Percentiles rank a stretch among this genome's conserved stretches.
These are phyloP conservation scores for Bryconaethiops microstoma DNA, from an alignment of 2,797 vertebrate species.

Conservation along the genomic window DNA sequence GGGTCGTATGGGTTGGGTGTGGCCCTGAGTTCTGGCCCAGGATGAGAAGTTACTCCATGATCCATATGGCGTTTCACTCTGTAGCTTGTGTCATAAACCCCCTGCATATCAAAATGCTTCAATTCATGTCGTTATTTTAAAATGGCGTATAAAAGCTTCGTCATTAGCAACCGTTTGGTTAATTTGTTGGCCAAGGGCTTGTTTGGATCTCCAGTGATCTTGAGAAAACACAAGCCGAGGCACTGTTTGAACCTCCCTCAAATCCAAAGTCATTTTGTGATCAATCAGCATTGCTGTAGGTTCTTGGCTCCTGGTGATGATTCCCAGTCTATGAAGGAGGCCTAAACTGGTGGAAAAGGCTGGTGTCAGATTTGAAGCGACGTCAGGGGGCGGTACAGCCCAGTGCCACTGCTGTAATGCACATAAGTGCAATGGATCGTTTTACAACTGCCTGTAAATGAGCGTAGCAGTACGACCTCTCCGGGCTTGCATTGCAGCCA, in stretches of 20 bases:
- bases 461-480: neutral
- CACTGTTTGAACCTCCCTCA: neutral
- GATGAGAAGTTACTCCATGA: slow-evolving; percentile 3
- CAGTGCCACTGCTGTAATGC: slow-evolving; percentile 7
- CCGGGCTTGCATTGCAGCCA: neutral
- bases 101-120: neutral
- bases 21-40: slow-evolving; percentile 2
- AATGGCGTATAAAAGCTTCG: neutral
- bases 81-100: slow-evolving; percentile 30
- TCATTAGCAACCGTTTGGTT: neutral
- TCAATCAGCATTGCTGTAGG: neutral
- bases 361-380: neutral
- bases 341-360: neutral
- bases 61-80: slow-evolving; percentile 29
- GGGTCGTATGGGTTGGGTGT: neutral
- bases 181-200: neutral
- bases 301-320: neutral
- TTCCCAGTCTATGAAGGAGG: neutral
- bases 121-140: neutral
- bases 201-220: neutral
- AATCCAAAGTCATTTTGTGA: neutral
- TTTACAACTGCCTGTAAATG: slow-evolving; percentile 3
- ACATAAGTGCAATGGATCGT: neutral
- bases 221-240: neutral
- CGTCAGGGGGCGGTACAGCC: neutral